Evolutionary conservation across 2,797 vertebrate genomes (phyloP).

Genomic region (Erpetoichthys calabaricus): DNA sequence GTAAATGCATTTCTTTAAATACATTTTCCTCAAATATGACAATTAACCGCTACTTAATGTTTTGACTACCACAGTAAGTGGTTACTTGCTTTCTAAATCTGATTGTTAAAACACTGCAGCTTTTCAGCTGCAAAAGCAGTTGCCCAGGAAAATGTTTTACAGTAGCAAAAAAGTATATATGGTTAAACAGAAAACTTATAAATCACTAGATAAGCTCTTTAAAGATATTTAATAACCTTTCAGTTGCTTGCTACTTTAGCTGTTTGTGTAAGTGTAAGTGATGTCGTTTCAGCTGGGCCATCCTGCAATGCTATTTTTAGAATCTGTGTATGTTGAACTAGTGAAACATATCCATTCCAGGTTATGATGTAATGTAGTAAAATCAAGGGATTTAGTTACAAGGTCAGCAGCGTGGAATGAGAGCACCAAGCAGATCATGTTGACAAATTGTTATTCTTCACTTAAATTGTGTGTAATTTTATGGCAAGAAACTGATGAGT

Average conservation of each 20-base stretch:
- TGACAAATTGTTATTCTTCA: not conserved
- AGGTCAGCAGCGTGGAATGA: conserved; percentile 4
- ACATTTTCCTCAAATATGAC: too few species aligned
- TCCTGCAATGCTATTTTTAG: conserved; percentile 28
- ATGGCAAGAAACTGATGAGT: not conserved
- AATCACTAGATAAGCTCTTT: not conserved
- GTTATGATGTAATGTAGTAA: conserved; percentile 25
- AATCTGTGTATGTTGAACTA: conserved; percentile 29
- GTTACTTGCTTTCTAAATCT: too few species aligned
- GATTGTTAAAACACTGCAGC: too few species aligned
- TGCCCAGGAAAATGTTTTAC: too few species aligned
- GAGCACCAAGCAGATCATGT: not conserved
- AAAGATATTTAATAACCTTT: not conserved
- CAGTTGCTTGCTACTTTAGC: conserved; percentile 27
- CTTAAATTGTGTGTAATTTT: not conserved
- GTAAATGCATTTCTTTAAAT: too few species aligned
- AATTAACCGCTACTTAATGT: too few species aligned
- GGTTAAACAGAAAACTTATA: not conserved
- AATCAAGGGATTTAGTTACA: conserved; percentile 13
- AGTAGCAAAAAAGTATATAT: too few species aligned
- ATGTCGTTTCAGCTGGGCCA: conserved; percentile 39
- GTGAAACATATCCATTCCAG: conserved; percentile 38
- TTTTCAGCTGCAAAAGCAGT: too few species aligned
- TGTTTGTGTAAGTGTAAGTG: conserved; percentile 29
- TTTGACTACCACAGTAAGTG: too few species aligned